Base-by-base conservation (phyloP, 2,797 vertebrate species). In the Heteromormyrus szaboi region DNA sequence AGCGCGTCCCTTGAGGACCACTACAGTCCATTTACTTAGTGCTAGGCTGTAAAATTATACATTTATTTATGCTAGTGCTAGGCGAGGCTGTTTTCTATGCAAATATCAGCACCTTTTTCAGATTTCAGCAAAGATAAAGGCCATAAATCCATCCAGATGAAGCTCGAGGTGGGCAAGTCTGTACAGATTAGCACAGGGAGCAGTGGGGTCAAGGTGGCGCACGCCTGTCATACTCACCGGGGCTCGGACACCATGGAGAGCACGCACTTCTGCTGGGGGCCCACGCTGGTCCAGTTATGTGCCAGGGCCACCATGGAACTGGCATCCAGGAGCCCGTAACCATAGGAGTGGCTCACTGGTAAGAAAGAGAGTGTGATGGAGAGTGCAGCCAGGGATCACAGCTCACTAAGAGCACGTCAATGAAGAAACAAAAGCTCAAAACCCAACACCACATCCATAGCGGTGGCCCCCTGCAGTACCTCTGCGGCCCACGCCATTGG, bases 311-410 rank as follows among this genome's bases (percentile, higher is more conserved):
- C 98, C 93, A 99, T 99, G 88, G 96, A 97, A 2, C 97, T 96
- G 0, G 99, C 99, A 2, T 99, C 97, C 91, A 99, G 94, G 22
- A 99, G 95, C 14, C 99, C 99, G 0, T 99, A 99, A 89, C 99
- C 99, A 0, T 99, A 99, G 0, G 98, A 99, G 91, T 99, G 99
- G 92, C 99, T 99, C 89, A 99, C 99, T 99, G 95, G 48, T 2
- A 2, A 83, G 79, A 86, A 29, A 44, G 11, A 41, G 41, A 89
- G 1, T 54, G 79, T 0, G 9, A 44, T 9, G 14, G 8, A 83
- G 37, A 48, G n/a, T 5, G 5, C 37, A 88, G 91, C 92, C 90
- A 0, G 4, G 14, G 19, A 5, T 37, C 37, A 44, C 76, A 81
- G 14, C 33, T 81, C 76, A 8, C 17, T 22, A 46, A 44, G 65